Base-by-base conservation (phyloP, 2,797 vertebrate species). In the Netta rufina region DNA sequence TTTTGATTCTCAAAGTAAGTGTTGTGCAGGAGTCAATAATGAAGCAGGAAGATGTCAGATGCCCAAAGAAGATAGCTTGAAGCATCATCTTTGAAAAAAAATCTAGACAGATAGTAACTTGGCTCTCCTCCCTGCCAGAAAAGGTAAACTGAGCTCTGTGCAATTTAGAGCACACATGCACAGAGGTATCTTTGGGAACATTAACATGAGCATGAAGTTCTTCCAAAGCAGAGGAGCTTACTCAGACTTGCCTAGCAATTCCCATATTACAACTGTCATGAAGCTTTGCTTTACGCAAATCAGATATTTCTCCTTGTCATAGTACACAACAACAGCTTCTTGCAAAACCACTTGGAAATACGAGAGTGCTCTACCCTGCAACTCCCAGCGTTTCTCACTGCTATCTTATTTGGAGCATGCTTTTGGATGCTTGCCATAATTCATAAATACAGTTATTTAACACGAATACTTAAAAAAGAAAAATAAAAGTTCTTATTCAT, bases 21-120 rank as follows among this genome's bases (percentile, higher is more conserved):
- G 32, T 30, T 84, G 47, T 80, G 77, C 71, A 89, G 84, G 74
- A 93, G 60, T 92, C 86, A 94, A 85, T 84, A 90, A 83, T 1
- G 49, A 79, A 85, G 69, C 76, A 93, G 89, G 66, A 87, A 83
- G 61, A 91, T 24, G 51, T 94, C 84, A 94, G 89, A 95, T 84
- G 72, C 69, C 62, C 72, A 93, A 54, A 85, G 84, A 78, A 80
- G 81, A 95, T 14, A 93, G 89, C 84, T 57, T 49, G 53, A 93
- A 95, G 90, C 84, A 93, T 47, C 72, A 85, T 36, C 90, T 93
- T 95, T 65, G 61, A 91, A 91, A 84, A 45, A 94, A 93, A 83
- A 83, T 87, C 82, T 77, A 38, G 81, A 67, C 69, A 61, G 88
- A 94, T 21, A 87, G 71, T 21, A 89, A 90, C 60, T 94, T 58